These are phyloP conservation scores for Folsomia manolachei DNA, from an alignment of 2,888 invertebrate species.

Conservation along the genomic window DNA sequence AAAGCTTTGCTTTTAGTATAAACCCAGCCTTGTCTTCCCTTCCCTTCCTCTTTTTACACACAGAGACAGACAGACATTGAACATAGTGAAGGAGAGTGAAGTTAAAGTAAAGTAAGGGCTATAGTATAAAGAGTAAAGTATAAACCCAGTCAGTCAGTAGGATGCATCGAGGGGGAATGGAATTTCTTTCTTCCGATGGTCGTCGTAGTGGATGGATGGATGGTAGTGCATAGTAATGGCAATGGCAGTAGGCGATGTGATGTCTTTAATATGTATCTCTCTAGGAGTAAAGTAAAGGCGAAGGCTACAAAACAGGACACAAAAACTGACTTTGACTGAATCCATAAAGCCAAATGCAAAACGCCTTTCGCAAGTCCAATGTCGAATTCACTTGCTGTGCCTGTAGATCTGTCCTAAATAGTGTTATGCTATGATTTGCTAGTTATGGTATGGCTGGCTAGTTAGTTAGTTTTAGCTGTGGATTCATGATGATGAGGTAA, in stretches of 20 bases:
- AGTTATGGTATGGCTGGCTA: not conserved
- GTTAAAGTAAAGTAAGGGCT: not conserved
- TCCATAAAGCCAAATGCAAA: not conserved
- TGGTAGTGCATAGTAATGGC: too few relatives aligned
- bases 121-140: constrained; percentile 2
- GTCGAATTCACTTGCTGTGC: constrained; percentile 7
- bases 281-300: too few relatives aligned
- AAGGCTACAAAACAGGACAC: not conserved
- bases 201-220: too few relatives aligned
- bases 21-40: not conserved
- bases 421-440: not conserved
- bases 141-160: not conserved
- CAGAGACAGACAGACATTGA: not conserved
- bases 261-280: too few relatives aligned
- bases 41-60: not conserved
- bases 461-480: too few relatives aligned
- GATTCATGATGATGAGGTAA: not conserved
- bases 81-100: too few relatives aligned
- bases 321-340: not conserved
- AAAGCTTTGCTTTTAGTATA: not conserved
- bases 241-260: too few relatives aligned
- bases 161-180: constrained; percentile 30
- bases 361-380: constrained; percentile 2
- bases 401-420: not conserved
- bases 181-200: constrained; percentile 28